A percentile compares a stretch with the other conserved stretches of the same genome.
Evolutionary conservation across 2,113 vertebrate species (phyloP).

Genomic region (Myotis yumanensis): DNA sequence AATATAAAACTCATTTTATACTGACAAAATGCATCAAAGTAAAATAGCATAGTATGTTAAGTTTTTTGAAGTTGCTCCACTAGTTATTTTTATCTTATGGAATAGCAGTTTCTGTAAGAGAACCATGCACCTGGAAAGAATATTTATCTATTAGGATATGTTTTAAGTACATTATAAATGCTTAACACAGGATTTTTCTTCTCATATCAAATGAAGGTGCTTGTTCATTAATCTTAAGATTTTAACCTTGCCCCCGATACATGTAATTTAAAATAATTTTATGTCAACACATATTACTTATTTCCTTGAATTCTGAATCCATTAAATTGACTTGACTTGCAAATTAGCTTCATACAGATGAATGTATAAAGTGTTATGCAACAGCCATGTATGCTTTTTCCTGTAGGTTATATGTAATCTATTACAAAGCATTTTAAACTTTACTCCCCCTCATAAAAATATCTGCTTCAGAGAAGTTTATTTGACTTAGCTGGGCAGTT

Average conservation of each 20-base stretch:
- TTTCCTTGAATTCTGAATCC: slow-evolving; percentile 42
- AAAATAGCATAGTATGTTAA: not conserved
- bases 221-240: slow-evolving; percentile 32
- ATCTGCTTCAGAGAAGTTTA: not conserved
- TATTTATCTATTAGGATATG: not conserved
- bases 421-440: slow-evolving; percentile 20
- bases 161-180: slow-evolving; percentile 20
- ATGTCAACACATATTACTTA: not conserved
- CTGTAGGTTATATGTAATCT: not conserved
- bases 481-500: not conserved
- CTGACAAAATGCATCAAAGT: slow-evolving; percentile 22
- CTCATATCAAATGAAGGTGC: not conserved
- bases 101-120: not conserved
- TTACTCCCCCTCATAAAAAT: slow-evolving; percentile 23
- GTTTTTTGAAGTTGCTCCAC: slow-evolving; percentile 18
- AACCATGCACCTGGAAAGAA: not conserved
- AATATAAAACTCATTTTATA: slow-evolving; percentile 11
- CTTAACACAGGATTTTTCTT: not conserved
- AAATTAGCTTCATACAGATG: not conserved
- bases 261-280: slow-evolving; percentile 54
- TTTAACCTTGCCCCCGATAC: not conserved
- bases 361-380: not conserved
- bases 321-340: slow-evolving; percentile 13
- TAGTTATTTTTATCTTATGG: slow-evolving; percentile 32
- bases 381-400: not conserved